These are phyloP conservation scores for Eumeta japonica DNA, from an alignment of 1,140 invertebrate species.

Conservation along the genomic window DNA sequence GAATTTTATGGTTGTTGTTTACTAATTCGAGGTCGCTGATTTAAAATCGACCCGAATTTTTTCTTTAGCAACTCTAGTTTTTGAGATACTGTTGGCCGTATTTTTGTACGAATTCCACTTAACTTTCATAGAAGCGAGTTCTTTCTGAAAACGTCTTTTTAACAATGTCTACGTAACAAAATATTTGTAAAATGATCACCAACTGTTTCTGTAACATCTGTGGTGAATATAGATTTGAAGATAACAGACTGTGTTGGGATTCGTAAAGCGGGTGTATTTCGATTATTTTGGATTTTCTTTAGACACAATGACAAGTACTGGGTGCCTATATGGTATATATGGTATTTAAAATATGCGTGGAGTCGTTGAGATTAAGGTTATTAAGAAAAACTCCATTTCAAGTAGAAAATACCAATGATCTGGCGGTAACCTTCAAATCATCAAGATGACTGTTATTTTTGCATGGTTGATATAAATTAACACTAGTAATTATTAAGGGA, in stretches of 20 bases:
- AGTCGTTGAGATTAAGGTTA: too few species aligned
- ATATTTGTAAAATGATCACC: not conserved
- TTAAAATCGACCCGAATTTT: not conserved
- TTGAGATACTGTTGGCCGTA: not conserved
- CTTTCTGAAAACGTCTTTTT: not conserved
- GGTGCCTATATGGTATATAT: constrained; percentile 1
- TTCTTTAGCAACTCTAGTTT: not conserved
- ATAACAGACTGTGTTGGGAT: not conserved
- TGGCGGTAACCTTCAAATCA: not conserved
- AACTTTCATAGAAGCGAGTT: not conserved
- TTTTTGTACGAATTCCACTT: not conserved
- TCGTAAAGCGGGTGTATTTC: not conserved
- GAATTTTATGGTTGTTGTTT: too few species aligned
- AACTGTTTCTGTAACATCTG: constrained; percentile 1
- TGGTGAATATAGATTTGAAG: not conserved
- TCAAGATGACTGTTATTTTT: too few species aligned
- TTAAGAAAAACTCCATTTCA: not conserved
- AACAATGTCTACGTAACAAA: not conserved
- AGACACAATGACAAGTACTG: too few species aligned
- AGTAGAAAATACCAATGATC: not conserved
- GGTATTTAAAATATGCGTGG: not conserved
- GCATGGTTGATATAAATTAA: too few species aligned
- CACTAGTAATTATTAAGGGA: too few species aligned
- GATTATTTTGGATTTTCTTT: not conserved
- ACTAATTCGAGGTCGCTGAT: too few species aligned